Percentiles rank a stretch among this genome's conserved stretches.
These are phyloP conservation scores for Melanotaenia nigrans DNA, from an alignment of 2,797 vertebrate genomes.

Conservation along the genomic window DNA sequence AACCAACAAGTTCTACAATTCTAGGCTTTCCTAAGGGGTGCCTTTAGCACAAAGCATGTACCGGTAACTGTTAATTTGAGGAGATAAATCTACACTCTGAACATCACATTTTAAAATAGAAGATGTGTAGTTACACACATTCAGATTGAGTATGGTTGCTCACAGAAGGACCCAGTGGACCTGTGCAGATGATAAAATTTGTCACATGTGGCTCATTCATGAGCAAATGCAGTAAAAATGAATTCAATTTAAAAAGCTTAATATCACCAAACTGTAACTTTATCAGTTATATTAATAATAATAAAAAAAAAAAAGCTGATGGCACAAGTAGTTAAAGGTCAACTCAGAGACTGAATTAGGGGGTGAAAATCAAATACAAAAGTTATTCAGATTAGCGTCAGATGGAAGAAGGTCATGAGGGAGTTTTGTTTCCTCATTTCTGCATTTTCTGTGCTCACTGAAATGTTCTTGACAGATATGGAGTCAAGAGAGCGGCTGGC, in stretches of 20 bases:
- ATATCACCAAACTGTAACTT: background rate
- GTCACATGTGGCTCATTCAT: background rate
- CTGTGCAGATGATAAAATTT: background rate
- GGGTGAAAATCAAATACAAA: background rate
- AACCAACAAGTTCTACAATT: no score
- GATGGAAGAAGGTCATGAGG: constrained; percentile 12
- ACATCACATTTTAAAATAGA: no score
- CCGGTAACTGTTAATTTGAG: no score
- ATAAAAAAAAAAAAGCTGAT: background rate
- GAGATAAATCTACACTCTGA: no score
- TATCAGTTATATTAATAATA: background rate
- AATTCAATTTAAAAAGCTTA: background rate
- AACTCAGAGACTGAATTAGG: background rate
- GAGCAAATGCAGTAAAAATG: background rate
- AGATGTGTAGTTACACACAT: no score
- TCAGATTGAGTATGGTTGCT: no score
- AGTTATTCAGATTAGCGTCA: constrained; percentile 5
- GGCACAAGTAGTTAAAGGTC: background rate
- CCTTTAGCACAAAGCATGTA: no score
- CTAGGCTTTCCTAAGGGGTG: no score
- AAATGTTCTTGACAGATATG: constrained; percentile 88
- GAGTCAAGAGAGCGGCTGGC: constrained; percentile 91
- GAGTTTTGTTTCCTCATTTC: background rate
- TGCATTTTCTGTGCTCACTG: constrained; percentile 58
- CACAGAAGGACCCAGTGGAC: background rate